Evolutionary conservation across 2,888 invertebrate genomes (phyloP).

Genomic region (Drosophila vallismaia): DNA sequence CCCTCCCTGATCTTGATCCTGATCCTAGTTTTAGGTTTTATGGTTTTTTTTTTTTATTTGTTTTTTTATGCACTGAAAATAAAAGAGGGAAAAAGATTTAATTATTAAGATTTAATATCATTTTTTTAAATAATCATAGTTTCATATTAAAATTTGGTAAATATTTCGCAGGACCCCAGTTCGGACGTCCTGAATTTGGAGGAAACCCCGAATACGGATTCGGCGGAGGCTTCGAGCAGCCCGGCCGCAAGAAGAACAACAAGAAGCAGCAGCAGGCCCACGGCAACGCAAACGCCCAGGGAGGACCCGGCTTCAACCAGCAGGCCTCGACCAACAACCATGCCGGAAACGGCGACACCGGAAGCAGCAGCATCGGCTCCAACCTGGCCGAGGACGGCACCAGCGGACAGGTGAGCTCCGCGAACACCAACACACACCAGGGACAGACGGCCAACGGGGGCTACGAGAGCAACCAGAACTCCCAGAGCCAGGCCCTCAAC

Average conservation of each 20-base stretch:
- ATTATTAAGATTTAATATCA: no score
- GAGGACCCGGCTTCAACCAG: constrained; percentile 70
- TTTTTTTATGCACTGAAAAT: no score
- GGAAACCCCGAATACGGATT: constrained; percentile 21
- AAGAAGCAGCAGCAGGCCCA: constrained; percentile 55
- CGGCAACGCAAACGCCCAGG: constrained; percentile 69
- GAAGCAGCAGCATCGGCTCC: constrained; percentile 81
- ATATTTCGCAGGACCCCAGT: background rate
- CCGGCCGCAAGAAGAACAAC: constrained; percentile 25
- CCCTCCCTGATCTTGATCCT: no score
- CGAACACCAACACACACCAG: constrained; percentile 80
- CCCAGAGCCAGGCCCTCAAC: constrained; percentile 82
- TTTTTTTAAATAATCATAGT: no score
- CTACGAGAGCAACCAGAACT: constrained; percentile 65
- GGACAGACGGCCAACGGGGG: constrained; percentile 61
- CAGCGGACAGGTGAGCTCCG: constrained; percentile 81
- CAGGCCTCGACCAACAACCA: constrained; percentile 81
- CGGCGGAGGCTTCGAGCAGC: constrained; percentile 30
- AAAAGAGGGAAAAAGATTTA: no score
- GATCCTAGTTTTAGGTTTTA: no score
- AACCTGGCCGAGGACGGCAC: constrained; percentile 80
- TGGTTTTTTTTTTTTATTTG: no score
- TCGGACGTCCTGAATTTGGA: constrained; percentile 13
- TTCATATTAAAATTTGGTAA: background rate
- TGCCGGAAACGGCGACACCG: constrained; percentile 67